Percentiles rank a stretch among this genome's conserved stretches.
phyloP scores from a whole-genome alignment of 2,797 vertebrate genomes.

The Gorsachius magnificus region DNA sequence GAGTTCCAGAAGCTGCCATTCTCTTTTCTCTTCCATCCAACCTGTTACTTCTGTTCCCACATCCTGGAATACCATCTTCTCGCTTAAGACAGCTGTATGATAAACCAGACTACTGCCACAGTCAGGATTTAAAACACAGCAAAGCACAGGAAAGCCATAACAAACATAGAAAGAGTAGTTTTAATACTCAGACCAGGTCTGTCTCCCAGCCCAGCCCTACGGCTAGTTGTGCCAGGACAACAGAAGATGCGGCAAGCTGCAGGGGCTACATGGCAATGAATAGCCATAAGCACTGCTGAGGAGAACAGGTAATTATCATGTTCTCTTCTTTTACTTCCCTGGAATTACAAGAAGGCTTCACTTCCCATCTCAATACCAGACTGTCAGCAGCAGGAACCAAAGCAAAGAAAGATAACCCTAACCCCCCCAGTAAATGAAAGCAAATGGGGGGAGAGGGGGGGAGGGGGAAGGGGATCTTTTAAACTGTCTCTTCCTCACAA shows the following conservation, averaged over 20 bases:
- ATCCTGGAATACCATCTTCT: not conserved
- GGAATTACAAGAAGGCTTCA: not conserved
- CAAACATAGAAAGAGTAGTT: not conserved
- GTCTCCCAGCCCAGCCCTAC: not conserved
- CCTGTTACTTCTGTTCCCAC: not conserved
- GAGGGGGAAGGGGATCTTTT: not conserved
- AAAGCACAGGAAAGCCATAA: not conserved
- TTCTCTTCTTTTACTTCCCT: not conserved
- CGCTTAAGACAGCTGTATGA: not conserved
- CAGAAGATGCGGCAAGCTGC: fast-evolving
- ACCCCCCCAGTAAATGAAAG: not conserved
- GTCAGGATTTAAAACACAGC: not conserved
- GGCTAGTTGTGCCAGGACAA: not conserved
- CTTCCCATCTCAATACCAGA: not conserved
- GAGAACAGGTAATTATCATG: not conserved
- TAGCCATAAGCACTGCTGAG: not conserved
- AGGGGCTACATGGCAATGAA: not conserved
- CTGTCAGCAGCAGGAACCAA: not conserved
- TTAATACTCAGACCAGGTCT: not conserved
- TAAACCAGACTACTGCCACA: not conserved
- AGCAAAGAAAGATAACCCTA: not conserved
- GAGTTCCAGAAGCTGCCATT: not conserved
- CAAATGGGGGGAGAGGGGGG: fast-evolving
- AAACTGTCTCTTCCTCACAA: not conserved
- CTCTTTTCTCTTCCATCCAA: not conserved